phyloP scores from a whole-genome alignment of 1,140 invertebrate genomes.

The Calosoma granatense region DNA sequence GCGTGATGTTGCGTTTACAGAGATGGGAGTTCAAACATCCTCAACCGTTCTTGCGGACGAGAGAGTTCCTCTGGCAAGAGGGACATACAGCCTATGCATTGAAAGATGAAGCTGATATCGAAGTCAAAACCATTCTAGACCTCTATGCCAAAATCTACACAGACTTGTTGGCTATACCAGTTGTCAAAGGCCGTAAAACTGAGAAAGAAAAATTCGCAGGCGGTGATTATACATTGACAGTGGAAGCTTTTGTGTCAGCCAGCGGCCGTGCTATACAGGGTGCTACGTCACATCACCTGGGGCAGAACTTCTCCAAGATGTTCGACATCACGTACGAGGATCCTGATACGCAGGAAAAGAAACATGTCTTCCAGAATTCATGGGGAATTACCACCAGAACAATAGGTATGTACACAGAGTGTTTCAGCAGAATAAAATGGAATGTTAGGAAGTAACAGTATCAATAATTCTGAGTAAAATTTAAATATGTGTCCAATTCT shows the following conservation, averaged over 20 bases:
- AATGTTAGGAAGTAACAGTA: slow-evolving; percentile 16
- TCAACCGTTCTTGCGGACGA: slow-evolving; percentile 92
- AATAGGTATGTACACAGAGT: slow-evolving; percentile 62
- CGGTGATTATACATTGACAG: slow-evolving; percentile 93
- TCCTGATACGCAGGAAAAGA: slow-evolving; percentile 80
- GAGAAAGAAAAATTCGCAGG: slow-evolving; percentile 99
- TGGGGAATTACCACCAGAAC: slow-evolving; percentile 97
- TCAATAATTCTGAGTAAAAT: no score
- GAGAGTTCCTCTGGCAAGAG: slow-evolving; percentile 99
- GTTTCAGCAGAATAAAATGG: no score
- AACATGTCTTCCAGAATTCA: slow-evolving; percentile 93
- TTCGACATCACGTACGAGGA: slow-evolving; percentile 95
- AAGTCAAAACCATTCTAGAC: slow-evolving; percentile 74
- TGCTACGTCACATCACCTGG: slow-evolving; percentile 95
- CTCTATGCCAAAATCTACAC: slow-evolving; percentile 86
- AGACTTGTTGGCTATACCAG: slow-evolving; percentile 88
- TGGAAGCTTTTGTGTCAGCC: slow-evolving; percentile 90
- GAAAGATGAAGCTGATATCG: slow-evolving; percentile 74
- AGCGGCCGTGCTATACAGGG: slow-evolving; percentile 94
- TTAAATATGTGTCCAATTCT: no score
- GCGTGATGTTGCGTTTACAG: no score
- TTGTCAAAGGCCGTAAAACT: slow-evolving; percentile 90
- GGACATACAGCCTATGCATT: slow-evolving; percentile 92
- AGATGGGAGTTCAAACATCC: slow-evolving; percentile 99
- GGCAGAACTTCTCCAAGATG: slow-evolving; percentile 99